Conservation (phyloP, 2,888 invertebrate species). For the Noctua janthe region DNA sequence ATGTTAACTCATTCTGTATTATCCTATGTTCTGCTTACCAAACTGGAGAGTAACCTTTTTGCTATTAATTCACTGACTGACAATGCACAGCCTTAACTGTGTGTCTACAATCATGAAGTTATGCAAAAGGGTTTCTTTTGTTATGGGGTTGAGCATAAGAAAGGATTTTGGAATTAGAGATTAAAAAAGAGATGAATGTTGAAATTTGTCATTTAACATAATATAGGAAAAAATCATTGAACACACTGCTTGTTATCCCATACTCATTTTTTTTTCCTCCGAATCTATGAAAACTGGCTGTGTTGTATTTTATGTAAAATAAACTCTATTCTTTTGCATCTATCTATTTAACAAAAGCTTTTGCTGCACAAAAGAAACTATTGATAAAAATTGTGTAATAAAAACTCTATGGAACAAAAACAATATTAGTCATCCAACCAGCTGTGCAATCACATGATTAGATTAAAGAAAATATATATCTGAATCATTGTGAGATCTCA, state of each 20-base stretch:
- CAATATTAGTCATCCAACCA: slow-evolving; percentile 8
- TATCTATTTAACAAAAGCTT: background rate
- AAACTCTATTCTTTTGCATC: background rate
- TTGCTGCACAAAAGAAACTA: slow-evolving; percentile 1
- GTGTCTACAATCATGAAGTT: background rate
- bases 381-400: background rate
- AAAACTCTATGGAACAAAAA: slow-evolving; percentile 2
- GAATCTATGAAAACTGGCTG: too few relatives aligned
- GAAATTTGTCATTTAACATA: too few relatives aligned
- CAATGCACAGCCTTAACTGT: background rate
- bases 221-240: too few relatives aligned
- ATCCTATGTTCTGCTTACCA: background rate
- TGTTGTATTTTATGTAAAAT: too few relatives aligned
- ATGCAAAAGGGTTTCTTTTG: background rate
- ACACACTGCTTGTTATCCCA: too few relatives aligned
- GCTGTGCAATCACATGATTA: slow-evolving; percentile 16
- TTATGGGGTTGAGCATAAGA: background rate
- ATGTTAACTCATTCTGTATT: background rate
- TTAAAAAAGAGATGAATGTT: too few relatives aligned
- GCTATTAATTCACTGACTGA: background rate
- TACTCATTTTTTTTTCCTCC: too few relatives aligned
- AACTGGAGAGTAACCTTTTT: background rate
- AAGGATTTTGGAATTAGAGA: background rate
- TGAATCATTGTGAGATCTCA: background rate
- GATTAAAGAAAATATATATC: background rate